A percentile compares a stretch with the other conserved stretches of the same genome.
phyloP scores from a whole-genome alignment of 2,888 invertebrate genomes.

The Melieria picta region DNA sequence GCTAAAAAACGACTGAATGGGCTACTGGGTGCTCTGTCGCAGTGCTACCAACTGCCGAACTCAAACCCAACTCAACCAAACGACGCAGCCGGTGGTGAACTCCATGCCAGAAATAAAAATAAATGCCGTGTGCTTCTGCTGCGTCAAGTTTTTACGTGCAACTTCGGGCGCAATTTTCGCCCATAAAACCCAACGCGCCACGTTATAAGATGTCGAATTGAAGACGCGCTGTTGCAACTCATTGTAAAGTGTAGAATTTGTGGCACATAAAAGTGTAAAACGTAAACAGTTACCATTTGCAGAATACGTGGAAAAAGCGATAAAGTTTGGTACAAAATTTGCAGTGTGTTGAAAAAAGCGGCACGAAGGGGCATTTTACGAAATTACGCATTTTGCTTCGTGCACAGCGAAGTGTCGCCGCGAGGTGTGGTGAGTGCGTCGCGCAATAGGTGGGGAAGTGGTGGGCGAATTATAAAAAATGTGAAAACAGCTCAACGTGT shows the following conservation, averaged over 20 bases:
- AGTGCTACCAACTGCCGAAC: conserved; percentile 9
- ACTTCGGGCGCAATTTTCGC: background rate
- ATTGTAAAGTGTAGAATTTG: background rate
- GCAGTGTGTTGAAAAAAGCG: conserved; percentile 27
- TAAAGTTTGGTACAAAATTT: conserved; percentile 17
- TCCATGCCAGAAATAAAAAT: conserved; percentile 36
- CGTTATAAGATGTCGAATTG: background rate
- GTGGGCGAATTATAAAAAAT: conserved; percentile 9
- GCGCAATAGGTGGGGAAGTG: too few species aligned
- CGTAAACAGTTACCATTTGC: background rate
- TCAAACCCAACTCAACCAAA: too few species aligned
- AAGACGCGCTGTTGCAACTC: background rate
- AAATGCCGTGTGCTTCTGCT: conserved; percentile 24
- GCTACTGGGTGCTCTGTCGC: background rate
- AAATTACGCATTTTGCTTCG: conserved; percentile 28
- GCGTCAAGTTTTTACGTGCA: conserved; percentile 23
- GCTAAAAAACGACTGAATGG: too few species aligned
- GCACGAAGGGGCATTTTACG: background rate
- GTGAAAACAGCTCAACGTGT: conserved; percentile 5
- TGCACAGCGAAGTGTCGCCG: too few species aligned
- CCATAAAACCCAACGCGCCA: background rate
- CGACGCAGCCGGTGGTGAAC: conserved; percentile 27
- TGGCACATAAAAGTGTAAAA: background rate
- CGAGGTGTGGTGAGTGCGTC: too few species aligned
- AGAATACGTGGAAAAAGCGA: conserved; percentile 17